Evolutionary conservation across 2,113 vertebrate species (phyloP).

Genomic region (Sorex fumeus): DNA sequence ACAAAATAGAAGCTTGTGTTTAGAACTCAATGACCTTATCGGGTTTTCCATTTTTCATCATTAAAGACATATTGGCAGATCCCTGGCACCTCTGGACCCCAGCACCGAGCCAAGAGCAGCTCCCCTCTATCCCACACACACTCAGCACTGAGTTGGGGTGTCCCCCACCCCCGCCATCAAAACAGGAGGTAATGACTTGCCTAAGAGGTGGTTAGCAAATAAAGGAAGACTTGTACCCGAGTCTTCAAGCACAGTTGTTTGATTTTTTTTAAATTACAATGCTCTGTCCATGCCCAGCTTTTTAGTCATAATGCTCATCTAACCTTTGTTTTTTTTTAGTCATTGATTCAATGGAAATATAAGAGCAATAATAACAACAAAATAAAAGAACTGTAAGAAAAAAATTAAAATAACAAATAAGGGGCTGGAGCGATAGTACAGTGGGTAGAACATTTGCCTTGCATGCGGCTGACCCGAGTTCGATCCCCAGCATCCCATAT

Average conservation of each 20-base stretch:
- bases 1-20: neutral
- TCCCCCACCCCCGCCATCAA: too few species aligned
- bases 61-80: neutral
- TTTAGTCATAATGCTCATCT: neutral
- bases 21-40: neutral
- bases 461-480: too few species aligned
- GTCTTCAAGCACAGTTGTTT: neutral
- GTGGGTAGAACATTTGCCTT: too few species aligned
- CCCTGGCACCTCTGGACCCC: too few species aligned
- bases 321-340: conserved; percentile 30
- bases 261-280: neutral
- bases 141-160: too few species aligned
- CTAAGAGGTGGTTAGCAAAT: neutral
- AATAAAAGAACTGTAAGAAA: too few species aligned
- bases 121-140: too few species aligned
- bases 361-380: neutral
- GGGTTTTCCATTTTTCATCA: neutral
- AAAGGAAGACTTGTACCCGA: neutral
- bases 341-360: conserved; percentile 29
- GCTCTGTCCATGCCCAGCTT: neutral
- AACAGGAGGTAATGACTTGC: neutral
- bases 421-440: too few species aligned
- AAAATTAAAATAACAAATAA: neutral
- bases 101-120: too few species aligned
- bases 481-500: too few species aligned